Base-by-base conservation (phyloP, 2,113 vertebrate species). In the Leuciscus idus region DNA sequence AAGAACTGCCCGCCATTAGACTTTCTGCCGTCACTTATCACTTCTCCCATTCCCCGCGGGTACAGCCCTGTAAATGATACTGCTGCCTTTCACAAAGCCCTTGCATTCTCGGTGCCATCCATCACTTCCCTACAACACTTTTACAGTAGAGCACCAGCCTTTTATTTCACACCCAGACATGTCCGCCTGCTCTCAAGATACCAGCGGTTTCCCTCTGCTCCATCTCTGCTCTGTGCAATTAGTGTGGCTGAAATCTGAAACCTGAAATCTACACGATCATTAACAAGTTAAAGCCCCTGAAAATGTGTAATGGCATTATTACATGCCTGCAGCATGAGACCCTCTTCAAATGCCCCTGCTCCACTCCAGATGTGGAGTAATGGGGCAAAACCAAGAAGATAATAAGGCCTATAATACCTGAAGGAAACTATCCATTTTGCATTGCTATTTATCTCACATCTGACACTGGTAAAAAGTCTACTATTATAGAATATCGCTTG, bases 1-100 rank as follows among this genome's bases (percentile, higher is more conserved):
- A 87, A 86, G 43, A 87, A 86, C 87, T 90, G 88, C 85, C 89
- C 90, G 84, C 84, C 85, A 59, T 88, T 91, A 88, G 79, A 87
- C 75, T 74, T 89, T 70, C 26, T 26, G 73, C 73, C 52, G 57
- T 21, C 15, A 70, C 61, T 89, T 85, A 85, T 86, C 78, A 87
- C 90, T 62, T 90, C 43, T 76, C 82, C 36, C 86, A 79, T 74
- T 83, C 77, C 88, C 91, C 87, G 75, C 68, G 90, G 70, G 57
- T 85, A 77, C 61, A 70, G 36, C 55, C n/a, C 82, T 77, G 84
- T 79, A 72, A 90, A 91, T 89, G 82, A 89, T 57, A 43, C 78
- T 46, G 57, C 84, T 80, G 76, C 46, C 33, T 84, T 88, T 88
- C 89, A 85, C 84, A 7, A 55, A 76, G 39, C 72, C 17, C 81